Conservation (phyloP, 2,113 vertebrate species). For the Cephalopholis sonnerati region DNA sequence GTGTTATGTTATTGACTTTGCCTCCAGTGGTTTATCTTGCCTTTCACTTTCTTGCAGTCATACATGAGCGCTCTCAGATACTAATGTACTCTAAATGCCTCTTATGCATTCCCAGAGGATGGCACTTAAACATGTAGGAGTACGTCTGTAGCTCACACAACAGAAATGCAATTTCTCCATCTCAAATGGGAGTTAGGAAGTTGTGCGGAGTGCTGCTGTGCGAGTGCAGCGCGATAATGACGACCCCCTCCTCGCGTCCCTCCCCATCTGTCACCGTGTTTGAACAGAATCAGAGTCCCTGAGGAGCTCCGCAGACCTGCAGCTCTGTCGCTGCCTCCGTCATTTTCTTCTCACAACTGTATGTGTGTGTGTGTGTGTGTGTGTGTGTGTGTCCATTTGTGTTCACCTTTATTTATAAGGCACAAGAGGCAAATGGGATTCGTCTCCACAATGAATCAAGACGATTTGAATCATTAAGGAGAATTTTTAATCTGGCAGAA, state of each 20-base stretch:
- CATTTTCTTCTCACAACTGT: slow-evolving; percentile 18
- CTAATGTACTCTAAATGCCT: background rate
- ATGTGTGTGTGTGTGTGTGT: slow-evolving; percentile 16
- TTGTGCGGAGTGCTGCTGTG: slow-evolving; percentile 28
- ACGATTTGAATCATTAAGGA: slow-evolving; percentile 19
- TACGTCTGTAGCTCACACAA: slow-evolving; percentile 6
- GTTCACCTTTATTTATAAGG: background rate
- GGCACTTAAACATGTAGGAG: slow-evolving; percentile 17
- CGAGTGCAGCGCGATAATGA: slow-evolving; percentile 15
- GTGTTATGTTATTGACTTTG: slow-evolving; percentile 43
- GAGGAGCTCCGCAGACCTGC: background rate
- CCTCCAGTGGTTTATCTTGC: slow-evolving; percentile 41
- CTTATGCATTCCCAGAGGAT: background rate
- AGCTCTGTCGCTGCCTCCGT: slow-evolving; percentile 6
- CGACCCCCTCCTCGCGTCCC: background rate
- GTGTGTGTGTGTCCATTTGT: background rate
- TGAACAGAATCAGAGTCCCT: slow-evolving; percentile 20
- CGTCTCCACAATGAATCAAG: background rate
- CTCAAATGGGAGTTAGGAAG: slow-evolving; percentile 1
- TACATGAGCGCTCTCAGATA: slow-evolving; percentile 2
- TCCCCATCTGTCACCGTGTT: slow-evolving; percentile 24
- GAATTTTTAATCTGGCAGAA: slow-evolving; percentile 11
- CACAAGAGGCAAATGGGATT: background rate
- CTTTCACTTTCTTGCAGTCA: slow-evolving; percentile 14
- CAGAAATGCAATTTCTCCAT: slow-evolving; percentile 1